These are phyloP conservation scores for Bubo bubo DNA, from an alignment of 2,113 vertebrate species.

Conservation along the genomic window DNA sequence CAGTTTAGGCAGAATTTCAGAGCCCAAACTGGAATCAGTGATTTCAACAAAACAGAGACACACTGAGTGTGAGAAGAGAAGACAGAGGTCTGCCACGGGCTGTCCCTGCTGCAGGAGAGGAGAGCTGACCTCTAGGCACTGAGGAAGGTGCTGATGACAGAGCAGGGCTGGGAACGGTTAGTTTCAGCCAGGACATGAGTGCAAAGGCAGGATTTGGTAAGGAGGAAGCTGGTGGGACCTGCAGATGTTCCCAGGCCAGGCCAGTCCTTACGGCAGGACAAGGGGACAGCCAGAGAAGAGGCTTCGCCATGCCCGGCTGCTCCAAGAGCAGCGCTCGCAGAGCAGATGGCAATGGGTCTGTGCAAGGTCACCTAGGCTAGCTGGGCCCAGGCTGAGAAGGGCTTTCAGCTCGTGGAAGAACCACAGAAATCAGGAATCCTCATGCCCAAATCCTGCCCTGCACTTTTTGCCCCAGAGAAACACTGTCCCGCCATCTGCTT, in stretches of 20 bases:
- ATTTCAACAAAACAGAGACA: neutral
- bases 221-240: neutral
- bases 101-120: neutral
- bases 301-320: neutral
- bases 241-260: neutral
- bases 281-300: neutral
- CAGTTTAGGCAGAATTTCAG: neutral
- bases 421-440: neutral
- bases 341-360: neutral
- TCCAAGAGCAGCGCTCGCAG: rapidly evolving
- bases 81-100: neutral
- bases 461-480: neutral
- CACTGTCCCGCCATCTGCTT: rapidly evolving
- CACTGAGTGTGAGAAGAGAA: neutral
- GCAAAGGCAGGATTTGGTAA: slow-evolving; percentile 1
- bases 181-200: neutral
- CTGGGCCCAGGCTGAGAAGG: neutral
- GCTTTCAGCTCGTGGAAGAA: neutral
- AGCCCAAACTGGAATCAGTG: neutral
- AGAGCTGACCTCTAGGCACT: slow-evolving; percentile 33
- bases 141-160: neutral
- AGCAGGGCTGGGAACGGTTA: neutral
- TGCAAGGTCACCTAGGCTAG: neutral
- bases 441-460: neutral
- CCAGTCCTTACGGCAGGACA: neutral